Percentiles rank a stretch among this genome's conserved stretches.
phyloP scores from a whole-genome alignment of 2,888 invertebrate species.

The Trissoscelio sp. region DNA sequence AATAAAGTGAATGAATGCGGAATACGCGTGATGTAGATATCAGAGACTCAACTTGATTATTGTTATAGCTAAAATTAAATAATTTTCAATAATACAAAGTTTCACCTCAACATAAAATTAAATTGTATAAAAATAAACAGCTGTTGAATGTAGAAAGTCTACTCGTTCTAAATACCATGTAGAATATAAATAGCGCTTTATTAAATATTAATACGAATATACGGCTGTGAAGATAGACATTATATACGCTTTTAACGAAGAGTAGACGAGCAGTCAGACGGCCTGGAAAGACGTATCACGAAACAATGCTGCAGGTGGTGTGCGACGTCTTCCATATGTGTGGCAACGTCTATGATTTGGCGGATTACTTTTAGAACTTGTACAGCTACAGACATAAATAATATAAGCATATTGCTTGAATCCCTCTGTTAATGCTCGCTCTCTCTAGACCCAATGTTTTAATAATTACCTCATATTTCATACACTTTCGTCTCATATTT shows the following conservation, averaged over 20 bases:
- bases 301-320: slow-evolving; percentile 55
- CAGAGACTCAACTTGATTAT: too few species aligned
- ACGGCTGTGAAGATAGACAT: not conserved
- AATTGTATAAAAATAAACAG: not conserved
- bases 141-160: not conserved
- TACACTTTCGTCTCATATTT: not conserved
- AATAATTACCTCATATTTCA: slow-evolving; percentile 9
- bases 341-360: slow-evolving; percentile 33
- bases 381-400: slow-evolving; percentile 28
- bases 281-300: slow-evolving; percentile 43
- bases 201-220: slow-evolving; percentile 24
- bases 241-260: slow-evolving; percentile 35
- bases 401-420: slow-evolving; percentile 10
- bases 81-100: too few species aligned
- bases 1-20: not conserved
- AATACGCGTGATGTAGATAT: not conserved
- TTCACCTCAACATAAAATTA: not conserved
- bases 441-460: slow-evolving; percentile 11
- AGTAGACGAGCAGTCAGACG: slow-evolving; percentile 27
- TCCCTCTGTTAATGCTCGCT: not conserved
- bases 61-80: too few species aligned
- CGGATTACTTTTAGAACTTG: slow-evolving; percentile 50
- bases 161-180: not conserved
- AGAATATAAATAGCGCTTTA: slow-evolving; percentile 1
- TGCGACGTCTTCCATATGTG: slow-evolving; percentile 53